phyloP scores from a whole-genome alignment of 2,797 vertebrate genomes.

The Eidolon dupreanum region DNA sequence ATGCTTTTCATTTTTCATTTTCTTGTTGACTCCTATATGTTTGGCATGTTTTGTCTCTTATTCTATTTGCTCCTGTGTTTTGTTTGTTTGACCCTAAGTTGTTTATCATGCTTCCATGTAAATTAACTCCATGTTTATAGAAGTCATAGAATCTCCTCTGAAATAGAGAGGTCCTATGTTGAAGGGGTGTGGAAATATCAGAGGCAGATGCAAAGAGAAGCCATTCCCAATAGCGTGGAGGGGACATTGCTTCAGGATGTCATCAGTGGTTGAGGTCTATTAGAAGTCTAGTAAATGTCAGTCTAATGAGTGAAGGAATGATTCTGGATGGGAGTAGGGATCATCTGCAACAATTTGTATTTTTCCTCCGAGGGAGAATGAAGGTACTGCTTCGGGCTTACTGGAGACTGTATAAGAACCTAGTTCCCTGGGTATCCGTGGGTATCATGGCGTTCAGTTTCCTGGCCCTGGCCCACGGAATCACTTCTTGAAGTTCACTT shows the following conservation, averaged over 20 bases:
- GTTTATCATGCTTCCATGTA: not conserved
- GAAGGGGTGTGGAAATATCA: not conserved
- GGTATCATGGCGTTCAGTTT: not conserved
- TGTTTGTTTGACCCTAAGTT: not conserved
- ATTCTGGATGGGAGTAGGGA: not conserved
- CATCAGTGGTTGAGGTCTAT: too few relatives aligned
- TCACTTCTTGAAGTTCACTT: not conserved
- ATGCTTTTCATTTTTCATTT: not conserved
- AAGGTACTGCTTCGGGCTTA: not conserved
- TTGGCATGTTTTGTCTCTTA: not conserved
- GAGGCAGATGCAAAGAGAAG: not conserved
- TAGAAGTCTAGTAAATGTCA: not conserved
- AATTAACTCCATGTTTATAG: not conserved
- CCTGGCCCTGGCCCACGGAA: not conserved
- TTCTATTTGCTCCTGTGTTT: not conserved
- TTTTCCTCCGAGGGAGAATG: not conserved
- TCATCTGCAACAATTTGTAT: not conserved
- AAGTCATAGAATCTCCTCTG: not conserved
- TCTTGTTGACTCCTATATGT: not conserved
- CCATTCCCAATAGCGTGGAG: fast-evolving
- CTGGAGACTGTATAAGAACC: not conserved
- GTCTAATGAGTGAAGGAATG: not conserved
- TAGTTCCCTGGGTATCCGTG: not conserved
- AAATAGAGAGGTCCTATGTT: not conserved
- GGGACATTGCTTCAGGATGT: not conserved